Evolutionary conservation across 2,888 invertebrate species (phyloP).

Genomic region (Raillietiella orientalis): DNA sequence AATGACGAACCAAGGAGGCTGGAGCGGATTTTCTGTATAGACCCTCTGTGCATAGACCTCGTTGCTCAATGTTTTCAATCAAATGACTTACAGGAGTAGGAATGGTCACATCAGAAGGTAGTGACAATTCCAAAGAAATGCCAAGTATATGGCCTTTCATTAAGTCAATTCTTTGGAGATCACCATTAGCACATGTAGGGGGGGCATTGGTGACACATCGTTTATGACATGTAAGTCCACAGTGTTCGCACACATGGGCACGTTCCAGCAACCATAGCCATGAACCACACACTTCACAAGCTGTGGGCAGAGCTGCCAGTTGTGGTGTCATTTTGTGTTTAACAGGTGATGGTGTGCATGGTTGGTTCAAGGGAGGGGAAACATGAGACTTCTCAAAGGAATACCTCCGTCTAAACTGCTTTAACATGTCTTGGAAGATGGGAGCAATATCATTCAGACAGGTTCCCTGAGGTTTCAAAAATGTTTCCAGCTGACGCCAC

Average conservation of each 20-base stretch:
- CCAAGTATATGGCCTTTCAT: slow-evolving; percentile 27
- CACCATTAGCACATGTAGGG: slow-evolving; percentile 14
- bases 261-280: slow-evolving; percentile 88
- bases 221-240: slow-evolving; percentile 74
- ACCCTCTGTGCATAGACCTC: slow-evolving; percentile 68
- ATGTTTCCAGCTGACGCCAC: no score
- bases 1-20: slow-evolving; percentile 13
- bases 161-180: slow-evolving; percentile 6
- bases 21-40: slow-evolving; percentile 58
- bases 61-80: slow-evolving; percentile 61
- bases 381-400: no score
- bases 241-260: slow-evolving; percentile 40
- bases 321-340: no score
- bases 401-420: no score
- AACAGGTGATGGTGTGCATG: no score
- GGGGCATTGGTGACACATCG: slow-evolving; percentile 53
- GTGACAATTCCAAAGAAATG: slow-evolving; percentile 34
- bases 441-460: no score
- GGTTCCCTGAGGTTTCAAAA: no score
- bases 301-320: slow-evolving; percentile 88
- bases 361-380: no score
- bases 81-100: slow-evolving; percentile 63
- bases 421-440: no score
- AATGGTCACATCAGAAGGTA: slow-evolving; percentile 34
- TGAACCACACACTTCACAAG: slow-evolving; percentile 72